A percentile compares a stretch with the other conserved stretches of the same genome.
These are phyloP conservation scores for Mastigias papua DNA, from an alignment of 30 jellyfish, hydroid and myxozoan genomes.

Conservation along the genomic window DNA sequence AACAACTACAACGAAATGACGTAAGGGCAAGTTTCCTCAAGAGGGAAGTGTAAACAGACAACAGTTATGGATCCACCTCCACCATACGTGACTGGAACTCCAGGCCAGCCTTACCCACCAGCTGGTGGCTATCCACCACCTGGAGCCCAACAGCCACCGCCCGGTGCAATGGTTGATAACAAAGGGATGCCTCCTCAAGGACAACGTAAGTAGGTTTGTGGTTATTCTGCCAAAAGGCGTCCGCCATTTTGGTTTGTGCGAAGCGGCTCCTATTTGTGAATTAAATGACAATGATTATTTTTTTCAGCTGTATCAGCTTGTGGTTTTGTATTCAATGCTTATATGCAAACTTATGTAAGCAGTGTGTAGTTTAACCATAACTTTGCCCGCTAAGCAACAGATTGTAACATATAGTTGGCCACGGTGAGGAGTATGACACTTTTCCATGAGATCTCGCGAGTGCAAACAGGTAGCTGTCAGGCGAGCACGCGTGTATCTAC, in stretches of 20 bases:
- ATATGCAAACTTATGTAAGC: too few relatives aligned
- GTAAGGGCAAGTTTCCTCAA: neutral
- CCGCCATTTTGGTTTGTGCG: neutral
- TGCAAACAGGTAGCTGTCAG: too few relatives aligned
- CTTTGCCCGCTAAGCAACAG: too few relatives aligned
- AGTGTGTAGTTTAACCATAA: too few relatives aligned
- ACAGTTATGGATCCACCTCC: conserved; percentile 30
- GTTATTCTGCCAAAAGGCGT: neutral
- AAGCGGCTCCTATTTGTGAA: neutral
- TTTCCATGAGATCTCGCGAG: too few relatives aligned
- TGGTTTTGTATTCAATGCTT: too few relatives aligned
- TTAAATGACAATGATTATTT: neutral
- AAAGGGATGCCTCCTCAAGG: neutral
- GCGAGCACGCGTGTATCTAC: too few relatives aligned
- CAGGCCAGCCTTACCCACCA: conserved; percentile 19
- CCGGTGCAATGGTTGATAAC: neutral
- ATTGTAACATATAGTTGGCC: too few relatives aligned
- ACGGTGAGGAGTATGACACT: too few relatives aligned
- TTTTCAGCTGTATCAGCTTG: too few relatives aligned
- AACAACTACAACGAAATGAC: neutral
- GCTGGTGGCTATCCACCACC: conserved; percentile 39
- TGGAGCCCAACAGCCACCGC: neutral
- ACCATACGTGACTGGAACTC: conserved; percentile 13
- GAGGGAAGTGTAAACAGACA: neutral
- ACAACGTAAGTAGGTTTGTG: neutral